Conservation (phyloP, 2,797 vertebrate species). For the Scolopax rusticola region DNA sequence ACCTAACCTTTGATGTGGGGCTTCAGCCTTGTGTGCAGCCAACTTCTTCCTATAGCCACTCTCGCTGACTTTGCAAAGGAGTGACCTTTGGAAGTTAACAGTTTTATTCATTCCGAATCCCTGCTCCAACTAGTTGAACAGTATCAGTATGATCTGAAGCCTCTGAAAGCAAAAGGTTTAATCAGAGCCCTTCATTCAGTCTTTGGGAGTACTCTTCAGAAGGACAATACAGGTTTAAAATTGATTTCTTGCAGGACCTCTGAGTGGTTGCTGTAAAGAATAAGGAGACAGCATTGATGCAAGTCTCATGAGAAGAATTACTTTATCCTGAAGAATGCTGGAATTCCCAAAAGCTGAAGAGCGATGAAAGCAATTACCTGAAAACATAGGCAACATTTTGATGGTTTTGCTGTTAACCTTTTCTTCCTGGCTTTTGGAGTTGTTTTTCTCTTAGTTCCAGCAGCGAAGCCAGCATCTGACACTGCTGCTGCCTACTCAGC, state of each 20-base stretch:
- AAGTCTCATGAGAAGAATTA: neutral
- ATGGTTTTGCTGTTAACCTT: neutral
- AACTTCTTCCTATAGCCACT: neutral
- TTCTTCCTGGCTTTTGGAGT: neutral
- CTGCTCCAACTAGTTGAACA: neutral
- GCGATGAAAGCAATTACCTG: neutral
- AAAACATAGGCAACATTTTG: neutral
- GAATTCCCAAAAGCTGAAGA: neutral
- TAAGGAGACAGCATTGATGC: neutral
- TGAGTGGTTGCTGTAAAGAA: neutral
- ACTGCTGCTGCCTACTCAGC: neutral
- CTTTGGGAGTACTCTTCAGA: neutral
- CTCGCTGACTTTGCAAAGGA: neutral
- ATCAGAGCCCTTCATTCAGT: neutral
- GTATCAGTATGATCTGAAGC: neutral
- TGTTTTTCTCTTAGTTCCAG: neutral
- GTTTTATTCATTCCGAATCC: neutral
- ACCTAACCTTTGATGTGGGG: neutral
- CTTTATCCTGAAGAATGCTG: neutral
- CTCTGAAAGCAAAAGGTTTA: constrained; percentile 29
- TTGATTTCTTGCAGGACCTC: constrained; percentile 5
- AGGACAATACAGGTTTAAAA: constrained; percentile 1
- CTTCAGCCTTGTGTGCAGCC: neutral
- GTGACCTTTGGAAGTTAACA: neutral
- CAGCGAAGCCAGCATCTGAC: neutral